phyloP scores from a whole-genome alignment of 2,797 vertebrate genomes.

The Enteromius paludinosus region DNA sequence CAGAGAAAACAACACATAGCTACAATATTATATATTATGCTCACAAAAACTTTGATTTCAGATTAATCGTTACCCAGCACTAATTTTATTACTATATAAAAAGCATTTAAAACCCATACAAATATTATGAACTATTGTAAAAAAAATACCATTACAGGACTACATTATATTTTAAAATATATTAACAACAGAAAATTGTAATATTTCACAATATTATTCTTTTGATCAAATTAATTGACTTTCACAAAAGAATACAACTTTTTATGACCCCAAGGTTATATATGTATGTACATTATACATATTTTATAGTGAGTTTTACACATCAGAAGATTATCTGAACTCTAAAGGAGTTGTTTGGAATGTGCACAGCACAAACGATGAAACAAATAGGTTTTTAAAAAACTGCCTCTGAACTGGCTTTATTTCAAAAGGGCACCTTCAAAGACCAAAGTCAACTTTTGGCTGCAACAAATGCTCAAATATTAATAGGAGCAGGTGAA shows the following conservation, averaged over 20 bases:
- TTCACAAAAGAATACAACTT: neutral
- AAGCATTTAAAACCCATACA: neutral
- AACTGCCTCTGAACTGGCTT: slow-evolving; percentile 19
- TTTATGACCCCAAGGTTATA: neutral
- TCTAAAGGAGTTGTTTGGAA: slow-evolving; percentile 7
- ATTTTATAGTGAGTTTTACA: neutral
- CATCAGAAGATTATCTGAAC: slow-evolving; percentile 6
- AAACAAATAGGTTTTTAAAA: slow-evolving; percentile 21
- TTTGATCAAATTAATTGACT: neutral
- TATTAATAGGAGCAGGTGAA: slow-evolving; percentile 12
- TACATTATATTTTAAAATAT: neutral
- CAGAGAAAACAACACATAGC: neutral
- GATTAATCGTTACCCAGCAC: neutral
- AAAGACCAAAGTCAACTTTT: slow-evolving; percentile 48
- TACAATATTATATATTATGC: neutral
- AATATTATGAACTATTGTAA: too few species aligned
- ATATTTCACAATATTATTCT: neutral
- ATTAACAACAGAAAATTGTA: neutral
- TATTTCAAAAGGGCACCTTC: slow-evolving; percentile 41
- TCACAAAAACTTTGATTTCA: too few species aligned
- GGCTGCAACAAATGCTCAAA: slow-evolving; percentile 15
- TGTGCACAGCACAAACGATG: neutral
- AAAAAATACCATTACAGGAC: neutral
- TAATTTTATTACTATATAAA: neutral
- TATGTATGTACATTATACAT: slow-evolving; percentile 3